Conservation (phyloP, 2,797 vertebrate genomes). For the Tapirus indicus region DNA sequence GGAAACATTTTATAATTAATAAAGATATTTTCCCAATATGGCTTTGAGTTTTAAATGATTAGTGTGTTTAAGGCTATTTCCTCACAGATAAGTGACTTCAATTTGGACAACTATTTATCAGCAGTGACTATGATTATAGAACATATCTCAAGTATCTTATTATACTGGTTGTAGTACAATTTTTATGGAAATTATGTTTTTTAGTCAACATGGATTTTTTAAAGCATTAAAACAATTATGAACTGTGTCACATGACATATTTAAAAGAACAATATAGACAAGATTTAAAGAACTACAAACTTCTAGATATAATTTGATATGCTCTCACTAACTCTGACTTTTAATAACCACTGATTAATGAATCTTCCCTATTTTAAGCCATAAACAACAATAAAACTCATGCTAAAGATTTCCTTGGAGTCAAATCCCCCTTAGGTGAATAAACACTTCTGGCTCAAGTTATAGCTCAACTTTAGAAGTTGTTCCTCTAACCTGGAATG, state of each 20-base stretch:
- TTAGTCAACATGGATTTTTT: neutral
- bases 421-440: neutral
- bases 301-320: neutral
- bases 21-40: neutral
- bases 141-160: neutral
- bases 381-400: slow-evolving; percentile 4
- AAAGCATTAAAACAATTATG: slow-evolving; percentile 46
- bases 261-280: neutral
- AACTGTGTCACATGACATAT: neutral
- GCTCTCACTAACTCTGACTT: neutral
- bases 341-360: neutral
- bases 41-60: neutral
- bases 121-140: neutral
- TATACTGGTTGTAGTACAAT: neutral
- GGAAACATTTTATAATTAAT: slow-evolving; percentile 28
- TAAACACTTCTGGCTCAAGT: neutral
- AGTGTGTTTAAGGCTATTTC: neutral
- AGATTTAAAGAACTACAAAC: slow-evolving; percentile 15
- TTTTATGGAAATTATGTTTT: neutral
- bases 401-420: neutral
- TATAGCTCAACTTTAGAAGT: neutral
- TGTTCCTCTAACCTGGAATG: neutral
- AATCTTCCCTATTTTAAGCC: neutral
- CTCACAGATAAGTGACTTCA: neutral
- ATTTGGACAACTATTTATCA: neutral